These are phyloP conservation scores for Orthonevra nobilis DNA, from an alignment of 2,888 invertebrate genomes.

Conservation along the genomic window DNA sequence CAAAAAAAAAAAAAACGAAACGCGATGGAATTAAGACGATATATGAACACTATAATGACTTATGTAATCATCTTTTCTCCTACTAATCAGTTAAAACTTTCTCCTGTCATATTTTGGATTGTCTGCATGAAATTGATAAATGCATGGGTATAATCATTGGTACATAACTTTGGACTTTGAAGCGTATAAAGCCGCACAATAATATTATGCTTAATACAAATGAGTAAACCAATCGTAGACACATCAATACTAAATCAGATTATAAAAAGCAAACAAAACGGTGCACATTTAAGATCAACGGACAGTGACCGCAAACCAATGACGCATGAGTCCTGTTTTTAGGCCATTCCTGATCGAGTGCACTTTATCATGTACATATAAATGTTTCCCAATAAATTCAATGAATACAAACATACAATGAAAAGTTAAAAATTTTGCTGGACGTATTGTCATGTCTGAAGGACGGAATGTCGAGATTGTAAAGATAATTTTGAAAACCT, in stretches of 20 bases:
- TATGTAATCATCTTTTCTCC: slow-evolving; percentile 50
- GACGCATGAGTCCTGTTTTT: neutral
- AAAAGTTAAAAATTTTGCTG: too few species aligned
- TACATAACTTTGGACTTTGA: slow-evolving; percentile 14
- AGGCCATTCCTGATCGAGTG: too few species aligned
- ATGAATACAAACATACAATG: too few species aligned
- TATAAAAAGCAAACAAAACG: slow-evolving; percentile 7
- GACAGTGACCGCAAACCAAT: neutral
- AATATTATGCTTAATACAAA: neutral
- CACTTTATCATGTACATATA: too few species aligned
- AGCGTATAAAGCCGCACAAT: neutral
- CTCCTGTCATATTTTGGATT: slow-evolving; percentile 36
- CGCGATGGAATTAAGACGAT: slow-evolving; percentile 44
- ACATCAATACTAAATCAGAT: too few species aligned
- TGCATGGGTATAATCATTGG: slow-evolving; percentile 24
- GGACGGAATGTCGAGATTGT: slow-evolving; percentile 27
- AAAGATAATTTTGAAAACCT: slow-evolving; percentile 18
- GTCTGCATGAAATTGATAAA: slow-evolving; percentile 39
- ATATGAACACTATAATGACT: slow-evolving; percentile 36
- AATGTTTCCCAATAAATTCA: too few species aligned
- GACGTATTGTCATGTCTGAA: too few species aligned
- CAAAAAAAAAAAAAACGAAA: too few species aligned
- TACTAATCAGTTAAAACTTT: slow-evolving; percentile 55
- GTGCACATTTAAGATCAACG: neutral
- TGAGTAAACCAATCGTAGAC: too few species aligned